These are phyloP conservation scores for Heliconius eleuchia DNA, from an alignment of 1,140 invertebrate species.

Conservation along the genomic window DNA sequence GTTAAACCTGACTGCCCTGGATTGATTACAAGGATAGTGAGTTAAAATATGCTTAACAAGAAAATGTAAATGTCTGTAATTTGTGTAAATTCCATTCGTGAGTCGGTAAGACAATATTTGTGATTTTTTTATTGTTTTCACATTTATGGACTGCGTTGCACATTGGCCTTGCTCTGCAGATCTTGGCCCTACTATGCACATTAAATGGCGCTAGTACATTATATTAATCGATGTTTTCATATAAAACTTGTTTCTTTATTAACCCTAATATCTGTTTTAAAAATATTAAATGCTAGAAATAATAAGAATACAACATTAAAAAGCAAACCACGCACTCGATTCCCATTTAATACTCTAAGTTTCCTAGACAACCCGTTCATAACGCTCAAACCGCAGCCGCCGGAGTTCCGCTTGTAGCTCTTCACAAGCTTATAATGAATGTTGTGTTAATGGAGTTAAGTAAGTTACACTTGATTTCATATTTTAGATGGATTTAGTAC, in stretches of 20 bases:
- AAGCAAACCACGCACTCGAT: conserved; percentile 2
- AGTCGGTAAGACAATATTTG: background rate
- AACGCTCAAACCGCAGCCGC: conserved; percentile 16
- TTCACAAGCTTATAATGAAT: conserved; percentile 12
- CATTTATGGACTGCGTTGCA: background rate
- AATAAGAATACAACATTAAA: background rate
- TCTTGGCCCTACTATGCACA: background rate
- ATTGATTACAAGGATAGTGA: conserved; percentile 9
- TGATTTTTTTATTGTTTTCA: background rate
- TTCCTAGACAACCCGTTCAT: conserved; percentile 11
- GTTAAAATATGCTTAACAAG: background rate
- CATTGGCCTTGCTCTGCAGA: background rate
- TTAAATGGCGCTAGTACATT: background rate
- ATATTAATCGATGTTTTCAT: background rate
- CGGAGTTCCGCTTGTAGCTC: background rate
- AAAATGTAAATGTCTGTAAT: background rate
- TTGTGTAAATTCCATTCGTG: background rate
- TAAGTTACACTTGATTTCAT: conserved; percentile 16
- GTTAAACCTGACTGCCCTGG: background rate
- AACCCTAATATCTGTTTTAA: too few species aligned
- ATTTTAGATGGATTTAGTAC: background rate
- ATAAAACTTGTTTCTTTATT: background rate
- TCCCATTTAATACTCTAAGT: conserved; percentile 1
- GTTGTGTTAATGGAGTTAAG: conserved; percentile 20
- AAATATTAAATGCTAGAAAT: background rate